Evolutionary conservation across 2,888 invertebrate genomes (phyloP), one percentile per base, ranked within the genome.

Genomic region (Petrolisthes manimaculis): DNA sequence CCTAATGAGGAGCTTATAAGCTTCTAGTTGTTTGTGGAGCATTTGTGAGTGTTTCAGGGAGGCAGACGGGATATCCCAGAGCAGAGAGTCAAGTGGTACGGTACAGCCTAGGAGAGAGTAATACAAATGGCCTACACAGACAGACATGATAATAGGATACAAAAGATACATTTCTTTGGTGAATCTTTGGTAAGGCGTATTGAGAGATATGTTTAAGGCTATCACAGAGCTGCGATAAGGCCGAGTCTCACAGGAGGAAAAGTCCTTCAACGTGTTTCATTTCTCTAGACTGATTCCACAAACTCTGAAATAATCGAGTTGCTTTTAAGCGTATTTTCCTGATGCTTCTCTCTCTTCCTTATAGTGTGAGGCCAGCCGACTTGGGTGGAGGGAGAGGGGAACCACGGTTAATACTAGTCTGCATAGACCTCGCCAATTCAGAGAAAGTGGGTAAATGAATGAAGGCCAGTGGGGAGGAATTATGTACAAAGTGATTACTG

Each of bases 131-230:
- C 61, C 14, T 24, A 14, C 54, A 21, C 37, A 61, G 69, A 69
- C n/a, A 51, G 37, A 18, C 69, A 87, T 83, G 84, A 88, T 80
- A 84, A n/a, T 18, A 88, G 79, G 74, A 80, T 79, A 84, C 56
- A 88, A 88, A 88, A 88, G 88, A 88, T 83, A 88, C 88, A 88
- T 84, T 79, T 85, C 87, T 88, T 88, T 88, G 88, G 88, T 88
- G 80, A 79, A 88, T 88, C 88, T 88, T 88, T 88, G 88, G 88
- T 88, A 88, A 88, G 88, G 88, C 88, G 54, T 82, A 82, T 75
- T 82, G 79, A 80, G 84, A 88, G 88, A 88, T 88, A 88, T 88
- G 88, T 84, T 37, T 86, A 86, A 88, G 88, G 88, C 84, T 88
- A 88, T 88, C 88, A 88, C 88, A 88, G 88, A 88, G 88, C 83